Evolutionary conservation across 1,140 invertebrate species (phyloP), one percentile per base, ranked within the genome.

Genomic region (Bombus vancouverensis): DNA sequence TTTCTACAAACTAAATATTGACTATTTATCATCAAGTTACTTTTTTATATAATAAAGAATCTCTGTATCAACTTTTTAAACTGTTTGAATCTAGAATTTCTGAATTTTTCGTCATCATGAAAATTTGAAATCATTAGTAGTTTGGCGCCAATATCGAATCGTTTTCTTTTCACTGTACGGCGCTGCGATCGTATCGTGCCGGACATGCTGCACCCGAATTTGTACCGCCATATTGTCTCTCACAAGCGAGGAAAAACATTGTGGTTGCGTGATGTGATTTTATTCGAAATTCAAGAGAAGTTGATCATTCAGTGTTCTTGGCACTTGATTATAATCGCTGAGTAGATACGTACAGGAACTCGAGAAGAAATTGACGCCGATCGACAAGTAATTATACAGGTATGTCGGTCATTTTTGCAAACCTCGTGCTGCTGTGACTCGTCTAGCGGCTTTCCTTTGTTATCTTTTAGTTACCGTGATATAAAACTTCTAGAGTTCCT

Each of bases 201-300:
- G 68, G n/a, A 81, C 81, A 79, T 65, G 62, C 53, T 74, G 82
- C 86, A 79, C 77, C 83, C 81, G 78, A 83, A 75, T 77, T 74
- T 66, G 42, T 77, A 86, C 85, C 92, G 93, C 93, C 93, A 94
- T 94, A 92, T 94, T 93, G 92, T 85, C 82, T 91, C 70, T 83
- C 73, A 44, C 76, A 88, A 86, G 79, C 76, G 53, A 84, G 88
- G 88, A 89, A 91, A 92, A 92, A 92, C 89, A 93, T 87, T 91
- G 86, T 87, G 87, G 83, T 92, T 90, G 89, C 90, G 90, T 92
- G 89, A 89, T 89, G 83, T 42, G 65, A 53, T 77, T 87, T 70
- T 72, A n/a, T 37, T 59, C 76, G 74, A 90, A 88, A 82, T 82
- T 34, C n/a, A 42, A 47, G 10, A 15, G 15, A 88, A 87, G 82